Base-by-base conservation (phyloP, 2,888 invertebrate species). In the Drosophila cognata region DNA sequence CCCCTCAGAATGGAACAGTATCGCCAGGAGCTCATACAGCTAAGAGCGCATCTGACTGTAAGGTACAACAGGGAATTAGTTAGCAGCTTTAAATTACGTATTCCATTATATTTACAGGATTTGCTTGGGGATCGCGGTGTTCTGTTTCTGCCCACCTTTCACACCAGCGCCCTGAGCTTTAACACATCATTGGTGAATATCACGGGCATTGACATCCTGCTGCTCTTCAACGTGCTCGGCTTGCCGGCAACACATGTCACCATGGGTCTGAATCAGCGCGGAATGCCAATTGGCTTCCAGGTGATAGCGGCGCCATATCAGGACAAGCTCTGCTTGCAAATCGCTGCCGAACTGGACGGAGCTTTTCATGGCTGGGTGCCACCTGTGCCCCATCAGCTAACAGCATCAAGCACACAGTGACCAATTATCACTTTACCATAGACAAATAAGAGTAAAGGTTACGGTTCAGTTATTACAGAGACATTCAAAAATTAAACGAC, bases 301-400 rank as follows among this genome's bases (percentile, higher is more conserved):
- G 96, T 97, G 25, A 79, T 97, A 59, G 96, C 96, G 1, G 95
- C 95, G 0, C 95, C 96, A 18, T 94, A 96, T 92, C 96, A 96
- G 91, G 98, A 98, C 92, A 94, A 96, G 73, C 93, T 98, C 16
- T 97, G 97, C 75, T 92, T 99, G 52, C 96, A 97, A 3, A 96
- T 98, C 11, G 98, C 98, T 1, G 94, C 94, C 73, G 96, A 97
- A 85, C 92, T 98, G 52, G 97, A 98, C 91, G 94, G 93, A 35
- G 95, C 94, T 6, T 97, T 97, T 92, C 97, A 97, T 2, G 98
- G 98, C 1, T 98, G 98, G 98, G 92, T 65, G 36, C 94, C 95
- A 13, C 96, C 96, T 16, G 41, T 82, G 8, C 73, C 70, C 16
- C 79, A 91, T 61, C 57, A 84, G 56, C 36, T 84, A 6, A 8